Conservation (phyloP, 2,113 vertebrate genomes). For the Lophius piscatorius region DNA sequence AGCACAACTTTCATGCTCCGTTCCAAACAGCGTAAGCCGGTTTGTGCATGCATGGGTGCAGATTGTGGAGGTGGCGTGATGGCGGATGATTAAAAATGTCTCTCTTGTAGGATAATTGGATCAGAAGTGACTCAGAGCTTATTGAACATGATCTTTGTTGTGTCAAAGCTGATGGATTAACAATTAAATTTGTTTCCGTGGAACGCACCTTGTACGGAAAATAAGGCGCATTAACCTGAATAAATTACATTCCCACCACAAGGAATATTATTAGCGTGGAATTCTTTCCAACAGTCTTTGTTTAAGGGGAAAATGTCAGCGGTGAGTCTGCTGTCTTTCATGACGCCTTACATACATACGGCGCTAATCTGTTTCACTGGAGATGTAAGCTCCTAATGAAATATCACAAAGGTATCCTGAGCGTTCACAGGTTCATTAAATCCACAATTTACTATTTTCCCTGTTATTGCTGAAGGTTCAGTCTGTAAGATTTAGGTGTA, state of each 20-base stretch:
- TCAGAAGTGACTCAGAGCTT: conserved; percentile 79
- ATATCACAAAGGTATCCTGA: too few species aligned
- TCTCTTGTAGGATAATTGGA: conserved; percentile 79
- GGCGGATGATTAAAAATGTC: conserved; percentile 78
- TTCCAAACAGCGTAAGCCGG: conserved; percentile 57
- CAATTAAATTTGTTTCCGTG: conserved; percentile 77
- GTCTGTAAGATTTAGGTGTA: too few species aligned
- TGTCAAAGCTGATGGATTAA: conserved; percentile 78
- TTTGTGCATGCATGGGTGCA: conserved; percentile 57
- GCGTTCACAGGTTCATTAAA: too few species aligned
- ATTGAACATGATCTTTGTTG: conserved; percentile 77
- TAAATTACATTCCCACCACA: conserved; percentile 74
- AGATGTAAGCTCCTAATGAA: too few species aligned
- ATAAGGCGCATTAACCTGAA: conserved; percentile 73
- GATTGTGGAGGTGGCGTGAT: conserved; percentile 68
- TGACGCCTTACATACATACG: too few species aligned
- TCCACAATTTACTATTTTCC: too few species aligned
- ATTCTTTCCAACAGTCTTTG: conserved; percentile 65
- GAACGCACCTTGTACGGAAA: conserved; percentile 75
- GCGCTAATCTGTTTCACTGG: too few species aligned
- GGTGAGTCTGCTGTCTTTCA: too few species aligned
- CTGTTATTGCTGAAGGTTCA: too few species aligned
- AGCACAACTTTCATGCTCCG: conserved; percentile 66
- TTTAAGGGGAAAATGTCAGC: conserved; percentile 41
- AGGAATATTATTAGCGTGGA: conserved; percentile 71